A percentile compares a stretch with the other conserved stretches of the same genome.
These are phyloP conservation scores for Montipora cactus DNA, from an alignment of 64 coral and sea anemone species.

Conservation along the genomic window DNA sequence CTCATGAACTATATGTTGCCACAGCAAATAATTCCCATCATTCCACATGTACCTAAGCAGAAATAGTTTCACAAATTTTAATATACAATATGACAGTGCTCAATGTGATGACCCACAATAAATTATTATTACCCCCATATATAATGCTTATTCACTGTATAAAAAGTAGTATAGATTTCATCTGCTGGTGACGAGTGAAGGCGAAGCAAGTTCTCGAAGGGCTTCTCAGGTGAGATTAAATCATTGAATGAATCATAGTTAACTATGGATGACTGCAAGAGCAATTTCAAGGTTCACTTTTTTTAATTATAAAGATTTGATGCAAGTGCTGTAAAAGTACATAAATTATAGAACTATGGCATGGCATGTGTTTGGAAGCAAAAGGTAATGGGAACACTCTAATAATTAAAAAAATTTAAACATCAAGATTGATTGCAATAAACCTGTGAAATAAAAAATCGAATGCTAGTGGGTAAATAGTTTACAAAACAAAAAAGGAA, in stretches of 20 bases:
- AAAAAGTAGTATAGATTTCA: no score
- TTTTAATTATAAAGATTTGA: not conserved
- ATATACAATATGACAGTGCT: not conserved
- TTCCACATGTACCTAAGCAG: conserved; percentile 31
- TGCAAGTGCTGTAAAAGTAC: no score
- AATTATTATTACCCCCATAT: no score
- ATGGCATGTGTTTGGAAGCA: not conserved
- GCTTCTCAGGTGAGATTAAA: no score
- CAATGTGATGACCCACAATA: not conserved
- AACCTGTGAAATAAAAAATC: not conserved
- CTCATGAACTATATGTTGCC: conserved; percentile 56
- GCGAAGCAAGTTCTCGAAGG: no score
- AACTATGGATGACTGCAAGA: not conserved
- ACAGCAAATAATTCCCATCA: conserved; percentile 16
- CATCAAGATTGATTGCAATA: not conserved
- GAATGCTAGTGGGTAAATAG: not conserved
- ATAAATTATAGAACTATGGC: not conserved
- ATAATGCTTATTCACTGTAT: no score
- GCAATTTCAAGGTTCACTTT: not conserved
- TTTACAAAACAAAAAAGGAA: conserved; percentile 5
- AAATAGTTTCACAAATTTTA: not conserved
- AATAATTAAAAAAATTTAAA: conserved; percentile 23
- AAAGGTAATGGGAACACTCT: not conserved
- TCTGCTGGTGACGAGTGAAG: no score
- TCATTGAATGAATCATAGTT: no score